Evolutionary conservation across 1,140 invertebrate genomes (phyloP).

Genomic region (Caenorhabditis tropicalis): DNA sequence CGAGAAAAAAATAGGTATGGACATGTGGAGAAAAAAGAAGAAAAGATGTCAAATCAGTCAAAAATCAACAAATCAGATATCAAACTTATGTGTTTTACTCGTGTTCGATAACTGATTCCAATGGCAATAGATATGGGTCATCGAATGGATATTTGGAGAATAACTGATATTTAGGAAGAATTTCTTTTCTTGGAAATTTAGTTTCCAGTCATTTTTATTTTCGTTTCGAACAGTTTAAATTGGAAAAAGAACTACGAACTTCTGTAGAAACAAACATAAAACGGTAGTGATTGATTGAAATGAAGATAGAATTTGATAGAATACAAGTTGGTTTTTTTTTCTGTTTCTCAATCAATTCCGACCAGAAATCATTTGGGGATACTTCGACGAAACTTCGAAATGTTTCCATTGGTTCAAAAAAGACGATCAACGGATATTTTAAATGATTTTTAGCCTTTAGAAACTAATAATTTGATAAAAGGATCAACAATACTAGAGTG

Average conservation of each 20-base stretch:
- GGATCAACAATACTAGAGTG: not conserved
- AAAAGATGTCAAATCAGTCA: slow-evolving; percentile 26
- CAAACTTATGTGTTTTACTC: slow-evolving; percentile 38
- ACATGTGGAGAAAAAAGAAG: not conserved
- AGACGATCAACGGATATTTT: too few species aligned
- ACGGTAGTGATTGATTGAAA: too few species aligned
- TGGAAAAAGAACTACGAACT: too few species aligned
- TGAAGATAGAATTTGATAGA: too few species aligned
- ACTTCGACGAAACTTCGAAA: too few species aligned
- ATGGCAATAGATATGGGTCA: not conserved
- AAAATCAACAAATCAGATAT: slow-evolving; percentile 32
- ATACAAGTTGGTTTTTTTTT: too few species aligned
- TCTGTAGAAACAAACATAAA: too few species aligned
- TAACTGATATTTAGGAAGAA: not conserved
- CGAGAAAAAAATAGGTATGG: not conserved
- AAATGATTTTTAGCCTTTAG: not conserved
- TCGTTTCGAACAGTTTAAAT: too few species aligned
- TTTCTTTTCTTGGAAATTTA: not conserved
- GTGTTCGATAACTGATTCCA: not conserved
- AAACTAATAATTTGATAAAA: not conserved
- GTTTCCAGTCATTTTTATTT: not conserved
- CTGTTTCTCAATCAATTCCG: too few species aligned
- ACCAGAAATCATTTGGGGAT: too few species aligned
- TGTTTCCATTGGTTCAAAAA: too few species aligned
- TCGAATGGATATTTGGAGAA: not conserved